A percentile compares a stretch with the other conserved stretches of the same genome.
Conservation (phyloP, 1,140 invertebrate genomes). For the roundworm (Caenorhabditis elegans) region DNA sequence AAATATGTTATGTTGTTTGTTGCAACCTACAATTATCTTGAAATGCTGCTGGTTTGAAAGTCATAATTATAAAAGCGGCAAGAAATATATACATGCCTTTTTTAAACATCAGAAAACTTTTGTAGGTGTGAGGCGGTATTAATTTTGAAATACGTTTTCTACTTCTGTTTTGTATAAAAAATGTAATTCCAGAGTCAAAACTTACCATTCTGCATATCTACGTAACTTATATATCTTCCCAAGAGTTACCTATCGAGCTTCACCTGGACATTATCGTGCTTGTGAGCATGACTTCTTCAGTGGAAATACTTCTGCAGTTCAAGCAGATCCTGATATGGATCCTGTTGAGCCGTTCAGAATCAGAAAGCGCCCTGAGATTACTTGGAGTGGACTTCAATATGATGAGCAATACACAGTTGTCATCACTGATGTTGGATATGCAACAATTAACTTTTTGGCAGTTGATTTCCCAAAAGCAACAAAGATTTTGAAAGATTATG, state of each 20-base stretch:
- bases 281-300: conserved; percentile 60
- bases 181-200: conserved; percentile 56
- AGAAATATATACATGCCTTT: conserved; percentile 23
- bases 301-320: conserved; percentile 23
- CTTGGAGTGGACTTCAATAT: conserved; percentile 54
- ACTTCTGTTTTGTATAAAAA: too few relatives aligned
- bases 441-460: conserved; percentile 56
- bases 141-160: too few relatives aligned
- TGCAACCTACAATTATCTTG: neutral
- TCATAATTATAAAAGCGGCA: neutral
- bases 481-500: conserved; percentile 49
- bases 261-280: conserved; percentile 53
- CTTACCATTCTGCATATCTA: conserved; percentile 58
- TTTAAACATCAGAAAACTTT: too few relatives aligned
- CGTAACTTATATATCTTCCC: conserved; percentile 58
- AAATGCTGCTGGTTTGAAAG: too few relatives aligned
- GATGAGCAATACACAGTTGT: conserved; percentile 54
- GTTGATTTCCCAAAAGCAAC: conserved; percentile 59
- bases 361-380: conserved; percentile 52
- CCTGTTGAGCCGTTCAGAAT: conserved; percentile 54
- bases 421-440: conserved; percentile 60
- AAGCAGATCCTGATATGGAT: conserved; percentile 55
- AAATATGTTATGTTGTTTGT: too few relatives aligned
- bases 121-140: too few relatives aligned
- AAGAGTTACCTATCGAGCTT: conserved; percentile 49